Evolutionary conservation across 2,888 invertebrate genomes (phyloP).

Genomic region (Anorthoa munda): DNA sequence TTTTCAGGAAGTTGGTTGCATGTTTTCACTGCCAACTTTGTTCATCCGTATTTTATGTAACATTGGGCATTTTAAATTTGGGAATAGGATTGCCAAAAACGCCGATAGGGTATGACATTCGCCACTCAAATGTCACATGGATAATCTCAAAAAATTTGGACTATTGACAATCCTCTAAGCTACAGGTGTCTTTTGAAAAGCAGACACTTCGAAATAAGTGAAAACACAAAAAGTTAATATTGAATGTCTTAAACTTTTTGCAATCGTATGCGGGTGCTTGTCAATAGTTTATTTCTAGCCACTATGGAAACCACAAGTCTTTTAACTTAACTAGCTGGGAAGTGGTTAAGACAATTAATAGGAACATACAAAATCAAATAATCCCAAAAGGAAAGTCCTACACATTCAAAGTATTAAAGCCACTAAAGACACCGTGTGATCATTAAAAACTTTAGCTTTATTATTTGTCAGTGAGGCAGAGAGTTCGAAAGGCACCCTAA

Average conservation of each 20-base stretch:
- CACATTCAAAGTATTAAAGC: background rate
- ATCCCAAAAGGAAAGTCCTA: background rate
- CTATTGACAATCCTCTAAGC: no score
- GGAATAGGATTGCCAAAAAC: no score
- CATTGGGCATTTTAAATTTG: no score
- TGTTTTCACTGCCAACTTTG: background rate
- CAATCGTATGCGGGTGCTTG: background rate
- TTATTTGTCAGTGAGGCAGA: conserved; percentile 7
- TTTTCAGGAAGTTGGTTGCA: background rate
- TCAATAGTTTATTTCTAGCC: background rate
- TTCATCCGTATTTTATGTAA: no score
- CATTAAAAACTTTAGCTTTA: background rate
- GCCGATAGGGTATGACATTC: no score
- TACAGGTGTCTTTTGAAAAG: background rate
- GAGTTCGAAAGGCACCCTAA: conserved; percentile 9
- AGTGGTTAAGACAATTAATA: no score
- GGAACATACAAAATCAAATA: no score
- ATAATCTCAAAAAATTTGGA: no score
- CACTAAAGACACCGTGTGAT: background rate
- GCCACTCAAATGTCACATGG: no score
- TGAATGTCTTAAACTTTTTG: background rate
- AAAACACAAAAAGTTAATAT: background rate
- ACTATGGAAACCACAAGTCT: background rate
- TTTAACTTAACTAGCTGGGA: no score
- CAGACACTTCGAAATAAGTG: background rate